phyloP scores from a whole-genome alignment of 2,888 invertebrate genomes.

The Pegoplata infirma region DNA sequence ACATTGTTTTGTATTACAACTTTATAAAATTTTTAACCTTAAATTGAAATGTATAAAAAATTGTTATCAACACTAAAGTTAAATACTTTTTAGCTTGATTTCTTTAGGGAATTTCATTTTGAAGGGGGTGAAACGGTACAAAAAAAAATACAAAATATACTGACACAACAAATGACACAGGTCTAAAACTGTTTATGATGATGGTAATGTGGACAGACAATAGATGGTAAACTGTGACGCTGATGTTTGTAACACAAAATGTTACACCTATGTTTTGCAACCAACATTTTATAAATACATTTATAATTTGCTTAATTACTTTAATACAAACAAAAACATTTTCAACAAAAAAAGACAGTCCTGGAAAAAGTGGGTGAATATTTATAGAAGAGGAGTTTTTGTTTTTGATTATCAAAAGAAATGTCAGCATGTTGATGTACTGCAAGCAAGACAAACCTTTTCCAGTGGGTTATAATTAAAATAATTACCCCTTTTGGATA shows the following conservation, averaged over 20 bases:
- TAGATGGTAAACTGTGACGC: no score
- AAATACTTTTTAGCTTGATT: slow-evolving; percentile 76
- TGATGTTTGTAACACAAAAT: background rate
- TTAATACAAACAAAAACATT: slow-evolving; percentile 31
- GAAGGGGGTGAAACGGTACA: slow-evolving; percentile 45
- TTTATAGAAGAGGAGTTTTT: background rate
- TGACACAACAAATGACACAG: slow-evolving; percentile 44
- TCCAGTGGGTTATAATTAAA: slow-evolving; percentile 56
- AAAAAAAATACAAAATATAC: slow-evolving; percentile 18
- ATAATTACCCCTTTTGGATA: slow-evolving; percentile 57
- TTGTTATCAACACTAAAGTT: slow-evolving; percentile 61
- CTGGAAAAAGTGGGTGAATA: background rate
- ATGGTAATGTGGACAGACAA: background rate
- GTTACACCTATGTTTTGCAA: background rate
- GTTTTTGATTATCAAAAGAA: slow-evolving; percentile 15
- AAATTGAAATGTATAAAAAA: slow-evolving; percentile 52
- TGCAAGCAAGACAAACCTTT: slow-evolving; percentile 56
- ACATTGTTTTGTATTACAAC: background rate
- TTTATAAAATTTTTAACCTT: background rate
- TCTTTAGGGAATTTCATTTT: slow-evolving; percentile 73
- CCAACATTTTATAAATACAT: slow-evolving; percentile 43
- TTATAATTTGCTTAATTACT: slow-evolving; percentile 60
- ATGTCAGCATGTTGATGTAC: slow-evolving; percentile 45
- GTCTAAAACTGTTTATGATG: slow-evolving; percentile 35
- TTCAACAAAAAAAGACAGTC: slow-evolving; percentile 7